These are phyloP conservation scores for Ferdinandea cuprea DNA, from an alignment of 2,888 invertebrate genomes.

Conservation along the genomic window DNA sequence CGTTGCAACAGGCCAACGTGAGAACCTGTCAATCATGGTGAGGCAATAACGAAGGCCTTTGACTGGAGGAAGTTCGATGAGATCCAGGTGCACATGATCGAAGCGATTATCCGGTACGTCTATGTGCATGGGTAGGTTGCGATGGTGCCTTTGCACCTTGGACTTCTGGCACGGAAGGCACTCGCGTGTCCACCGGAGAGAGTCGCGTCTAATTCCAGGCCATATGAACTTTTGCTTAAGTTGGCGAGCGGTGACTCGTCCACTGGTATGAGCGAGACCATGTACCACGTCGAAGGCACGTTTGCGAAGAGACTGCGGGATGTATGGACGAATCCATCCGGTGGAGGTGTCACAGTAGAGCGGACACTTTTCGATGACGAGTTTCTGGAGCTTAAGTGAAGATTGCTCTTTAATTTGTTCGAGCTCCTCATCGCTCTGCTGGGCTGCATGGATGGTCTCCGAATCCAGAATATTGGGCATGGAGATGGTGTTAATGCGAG, in stretches of 20 bases:
- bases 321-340: too few species aligned
- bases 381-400: too few species aligned
- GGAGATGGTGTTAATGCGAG: background rate
- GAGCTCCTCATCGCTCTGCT: background rate
- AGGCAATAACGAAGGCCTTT: background rate
- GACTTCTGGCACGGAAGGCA: slow-evolving; percentile 11
- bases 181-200: too few species aligned
- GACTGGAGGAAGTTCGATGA: background rate
- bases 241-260: too few species aligned
- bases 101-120: slow-evolving; percentile 2
- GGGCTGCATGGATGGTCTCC: background rate
- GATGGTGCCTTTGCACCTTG: slow-evolving; percentile 12
- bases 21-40: slow-evolving; percentile 12
- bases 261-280: too few species aligned
- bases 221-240: too few species aligned
- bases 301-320: too few species aligned
- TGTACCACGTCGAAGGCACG: too few species aligned
- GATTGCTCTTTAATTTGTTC: too few species aligned
- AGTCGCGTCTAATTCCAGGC: too few species aligned
- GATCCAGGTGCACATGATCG: slow-evolving; percentile 1
- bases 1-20: slow-evolving; percentile 39
- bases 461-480: background rate
- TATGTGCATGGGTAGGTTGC: background rate
- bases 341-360: too few species aligned
- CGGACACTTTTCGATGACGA: too few species aligned